Base-by-base conservation (phyloP, 2,113 vertebrate genomes). In the Cephalopholis sonnerati region DNA sequence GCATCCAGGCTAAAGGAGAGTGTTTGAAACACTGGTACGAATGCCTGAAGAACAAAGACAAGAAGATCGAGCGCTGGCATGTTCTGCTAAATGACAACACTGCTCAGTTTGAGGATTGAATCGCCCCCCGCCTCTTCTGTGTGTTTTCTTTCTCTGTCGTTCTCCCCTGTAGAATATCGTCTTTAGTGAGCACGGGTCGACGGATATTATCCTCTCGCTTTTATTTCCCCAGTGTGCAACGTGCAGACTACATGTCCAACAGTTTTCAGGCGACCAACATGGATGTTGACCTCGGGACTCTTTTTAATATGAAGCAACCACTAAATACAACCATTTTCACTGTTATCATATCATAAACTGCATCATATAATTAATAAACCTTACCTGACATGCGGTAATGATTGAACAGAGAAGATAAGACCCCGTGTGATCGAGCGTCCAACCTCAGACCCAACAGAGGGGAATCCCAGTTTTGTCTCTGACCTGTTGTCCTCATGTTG, bases 11-110 rank as follows among this genome's bases (percentile, higher is more conserved):
- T 5, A 98, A 99, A 93, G 98, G 98, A 0, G 98, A 99, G 89
- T 95, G 97, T 89, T 92, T 99, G 91, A 99, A 99, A 94, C 98
- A 99, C 93, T 99, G 98, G 98, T 99, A 99, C 2, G 98, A 99
- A 78, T 99, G 98, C 62, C 90, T 99, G 77, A 99, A 99, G 94
- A 99, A 99, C 95, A 99, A 99, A 90, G 98, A 99, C 94, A 98
- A 98, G 97, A 98, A 96, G 93, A 98, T 98, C 0, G 97, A 99
- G 77, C 97, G 97, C 89, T 99, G 98, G 98, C 98, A 99, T 84
- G 97, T 97, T 63, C 96, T 99, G 39, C 94, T 98, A 18, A 96
- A 98, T 0, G 97, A 98, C 91, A 97, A 95, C 94, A 94, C 96
- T 0, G 91, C 94, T 10, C 90, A 92, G 66, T 93, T 92, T 22